Evolutionary conservation across 2,888 invertebrate genomes (phyloP), one percentile per base, ranked within the genome.

Genomic region (Odontocolon sp.): DNA sequence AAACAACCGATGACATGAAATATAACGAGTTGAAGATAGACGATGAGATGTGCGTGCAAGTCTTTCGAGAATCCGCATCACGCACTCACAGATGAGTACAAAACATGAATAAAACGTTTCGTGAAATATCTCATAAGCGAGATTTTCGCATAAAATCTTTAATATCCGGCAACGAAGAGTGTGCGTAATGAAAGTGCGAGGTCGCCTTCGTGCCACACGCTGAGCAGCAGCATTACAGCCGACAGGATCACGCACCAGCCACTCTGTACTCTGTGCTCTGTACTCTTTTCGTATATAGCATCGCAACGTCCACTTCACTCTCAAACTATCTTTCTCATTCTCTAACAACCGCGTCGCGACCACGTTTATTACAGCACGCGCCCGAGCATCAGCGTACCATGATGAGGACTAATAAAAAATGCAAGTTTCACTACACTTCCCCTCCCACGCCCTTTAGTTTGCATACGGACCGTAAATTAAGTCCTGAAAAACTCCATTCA

Each of bases 121-220:
- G 40, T n/a, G 52, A 68, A 47, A 52, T 66, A 45, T 59, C 56
- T 78, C 74, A 77, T 72, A 77, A 74, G 56, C 54, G 52, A 66
- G 42, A 66, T 76, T 69, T 74, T 40, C 67, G 36, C 75, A 63
- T 74, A 77, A 80, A 81, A 76, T 79, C 64, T 81, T 81, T 80
- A 79, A 80, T 81, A 80, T 79, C 81, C 80, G 79, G 74, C 71
- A 67, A 69, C 72, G 45, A 80, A 77, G 42, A 40, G 59, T 52
- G 59, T 38, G 72, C 61, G 64, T 70, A 69, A 80, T 79, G 74
- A 75, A 81, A 64, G 64, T 56, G 33, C 59, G 71, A 42, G 67
- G 61, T 36, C 16, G 36, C 59, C 71, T 45, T 21, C 38, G 26
- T 45, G 45, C 74, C 54, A 40, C 74, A 45, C 28, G 33, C 33